A percentile compares a stretch with the other conserved stretches of the same genome.
phyloP scores from a whole-genome alignment of 2,113 vertebrate species.

The Myotis brandtii region DNA sequence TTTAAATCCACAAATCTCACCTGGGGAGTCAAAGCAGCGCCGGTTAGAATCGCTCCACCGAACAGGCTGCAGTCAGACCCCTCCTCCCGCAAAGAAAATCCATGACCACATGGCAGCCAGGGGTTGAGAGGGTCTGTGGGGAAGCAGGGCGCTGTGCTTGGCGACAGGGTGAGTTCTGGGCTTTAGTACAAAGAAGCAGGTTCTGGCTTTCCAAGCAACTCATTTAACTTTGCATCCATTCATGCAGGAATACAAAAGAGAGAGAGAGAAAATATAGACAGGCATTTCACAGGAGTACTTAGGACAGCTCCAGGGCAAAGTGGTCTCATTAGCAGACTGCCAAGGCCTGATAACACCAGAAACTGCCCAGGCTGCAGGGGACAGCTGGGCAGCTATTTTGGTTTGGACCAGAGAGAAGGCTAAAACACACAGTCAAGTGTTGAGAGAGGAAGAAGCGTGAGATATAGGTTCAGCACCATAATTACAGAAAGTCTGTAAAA shows the following conservation, averaged over 20 bases:
- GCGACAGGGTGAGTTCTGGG: conserved; percentile 90
- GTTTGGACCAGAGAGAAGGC: conserved; percentile 86
- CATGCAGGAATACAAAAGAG: conserved; percentile 95
- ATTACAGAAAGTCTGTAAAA: conserved; percentile 89
- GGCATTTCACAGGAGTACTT: conserved; percentile 99
- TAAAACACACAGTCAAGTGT: conserved; percentile 86
- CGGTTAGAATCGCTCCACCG: conserved; percentile 21
- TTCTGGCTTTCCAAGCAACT: conserved; percentile 95
- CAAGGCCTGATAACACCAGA: conserved; percentile 81
- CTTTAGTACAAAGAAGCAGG: conserved; percentile 90
- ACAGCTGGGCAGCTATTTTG: conserved; percentile 79
- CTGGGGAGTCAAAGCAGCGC: conserved; percentile 84
- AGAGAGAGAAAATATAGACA: conserved; percentile 90
- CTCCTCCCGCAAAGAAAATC: conserved; percentile 71
- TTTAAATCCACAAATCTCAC: conserved; percentile 99
- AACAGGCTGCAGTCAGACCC: rapidly evolving
- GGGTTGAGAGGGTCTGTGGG: conserved; percentile 92
- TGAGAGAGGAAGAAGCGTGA: conserved; percentile 79
- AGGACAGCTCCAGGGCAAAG: conserved; percentile 85
- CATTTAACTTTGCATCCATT: conserved; percentile 97
- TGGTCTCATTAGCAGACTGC: conserved; percentile 83
- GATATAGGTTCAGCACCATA: conserved; percentile 86
- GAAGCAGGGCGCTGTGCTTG: conserved; percentile 92
- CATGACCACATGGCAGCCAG: conserved; percentile 91
- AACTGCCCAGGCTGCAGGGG: conserved; percentile 78